These are phyloP conservation scores for Miltochrista miniata DNA, from an alignment of 2,888 invertebrate genomes.

Conservation along the genomic window DNA sequence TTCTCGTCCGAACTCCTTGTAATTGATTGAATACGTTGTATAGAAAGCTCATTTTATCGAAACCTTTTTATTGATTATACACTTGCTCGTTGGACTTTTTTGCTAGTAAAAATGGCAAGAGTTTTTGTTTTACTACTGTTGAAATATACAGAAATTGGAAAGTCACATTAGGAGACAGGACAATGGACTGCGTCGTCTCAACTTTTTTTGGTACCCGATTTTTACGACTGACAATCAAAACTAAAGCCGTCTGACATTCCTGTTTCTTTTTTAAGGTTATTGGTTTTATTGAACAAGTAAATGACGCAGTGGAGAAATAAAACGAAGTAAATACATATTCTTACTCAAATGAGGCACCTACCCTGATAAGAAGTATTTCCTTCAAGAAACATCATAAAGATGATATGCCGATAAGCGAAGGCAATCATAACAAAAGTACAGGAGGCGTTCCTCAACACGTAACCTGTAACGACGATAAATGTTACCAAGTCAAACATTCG, in stretches of 20 bases:
- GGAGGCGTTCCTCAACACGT: slow-evolving; percentile 63
- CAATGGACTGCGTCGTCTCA: slow-evolving; percentile 26
- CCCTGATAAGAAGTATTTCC: slow-evolving; percentile 34
- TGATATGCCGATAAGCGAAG: slow-evolving; percentile 59
- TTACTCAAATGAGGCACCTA: slow-evolving; percentile 10
- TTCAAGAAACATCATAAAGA: slow-evolving; percentile 41
- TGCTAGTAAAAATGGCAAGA: slow-evolving; percentile 35
- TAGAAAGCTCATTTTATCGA: slow-evolving; percentile 61
- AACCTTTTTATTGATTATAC: slow-evolving; percentile 34
- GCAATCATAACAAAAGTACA: slow-evolving; percentile 59
- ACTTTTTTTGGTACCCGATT: slow-evolving; percentile 31
- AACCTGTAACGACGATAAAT: slow-evolving; percentile 72
- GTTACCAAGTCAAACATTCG: slow-evolving; percentile 70
- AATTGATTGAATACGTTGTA: slow-evolving; percentile 77
- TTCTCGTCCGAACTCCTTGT: slow-evolving; percentile 58
- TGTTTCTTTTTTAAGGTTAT: slow-evolving; percentile 21
- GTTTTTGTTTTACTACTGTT: slow-evolving; percentile 21
- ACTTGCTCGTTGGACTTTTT: slow-evolving; percentile 38
- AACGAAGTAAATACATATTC: background rate
- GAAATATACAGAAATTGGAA: slow-evolving; percentile 27
- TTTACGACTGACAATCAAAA: slow-evolving; percentile 38
- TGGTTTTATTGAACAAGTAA: slow-evolving; percentile 4
- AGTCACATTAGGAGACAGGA: slow-evolving; percentile 28
- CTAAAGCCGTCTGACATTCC: slow-evolving; percentile 33
- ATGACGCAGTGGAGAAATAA: background rate